These are phyloP conservation scores for Endomychus coccineus DNA, from an alignment of 2,888 invertebrate genomes.

Conservation along the genomic window DNA sequence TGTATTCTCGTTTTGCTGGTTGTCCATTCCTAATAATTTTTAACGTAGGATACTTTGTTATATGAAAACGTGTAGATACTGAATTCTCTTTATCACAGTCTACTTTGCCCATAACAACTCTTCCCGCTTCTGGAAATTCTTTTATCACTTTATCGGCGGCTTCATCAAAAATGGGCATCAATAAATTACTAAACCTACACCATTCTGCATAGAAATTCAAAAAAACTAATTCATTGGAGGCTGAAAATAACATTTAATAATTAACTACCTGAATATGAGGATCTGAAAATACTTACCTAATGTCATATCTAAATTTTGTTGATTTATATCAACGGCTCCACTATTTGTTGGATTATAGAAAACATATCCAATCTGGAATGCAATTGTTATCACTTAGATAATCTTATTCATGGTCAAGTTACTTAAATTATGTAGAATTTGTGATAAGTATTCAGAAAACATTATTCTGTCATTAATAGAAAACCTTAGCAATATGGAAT, in stretches of 20 bases:
- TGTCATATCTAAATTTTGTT: slow-evolving; percentile 75
- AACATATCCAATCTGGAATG: slow-evolving; percentile 45
- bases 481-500: too few species aligned
- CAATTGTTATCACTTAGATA: background rate
- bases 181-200: slow-evolving; percentile 97
- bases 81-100: slow-evolving; percentile 92
- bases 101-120: slow-evolving; percentile 90
- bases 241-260: slow-evolving; percentile 52
- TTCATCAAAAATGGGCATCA: slow-evolving; percentile 95
- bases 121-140: slow-evolving; percentile 72
- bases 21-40: slow-evolving; percentile 90
- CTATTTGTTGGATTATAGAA: slow-evolving; percentile 73
- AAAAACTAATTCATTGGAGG: slow-evolving; percentile 92
- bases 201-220: slow-evolving; percentile 99
- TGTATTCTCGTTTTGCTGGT: slow-evolving; percentile 82
- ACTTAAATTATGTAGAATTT: too few species aligned
- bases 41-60: slow-evolving; percentile 96
- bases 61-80: slow-evolving; percentile 86
- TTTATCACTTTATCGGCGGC: slow-evolving; percentile 79
- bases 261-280: slow-evolving; percentile 6
- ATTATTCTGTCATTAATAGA: too few species aligned
- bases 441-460: too few species aligned
- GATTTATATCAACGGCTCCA: slow-evolving; percentile 73
- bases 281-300: slow-evolving; percentile 59
- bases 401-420: slow-evolving; percentile 9